phyloP scores from a whole-genome alignment of 2,888 invertebrate genomes.

The Cephus rjabovi region DNA sequence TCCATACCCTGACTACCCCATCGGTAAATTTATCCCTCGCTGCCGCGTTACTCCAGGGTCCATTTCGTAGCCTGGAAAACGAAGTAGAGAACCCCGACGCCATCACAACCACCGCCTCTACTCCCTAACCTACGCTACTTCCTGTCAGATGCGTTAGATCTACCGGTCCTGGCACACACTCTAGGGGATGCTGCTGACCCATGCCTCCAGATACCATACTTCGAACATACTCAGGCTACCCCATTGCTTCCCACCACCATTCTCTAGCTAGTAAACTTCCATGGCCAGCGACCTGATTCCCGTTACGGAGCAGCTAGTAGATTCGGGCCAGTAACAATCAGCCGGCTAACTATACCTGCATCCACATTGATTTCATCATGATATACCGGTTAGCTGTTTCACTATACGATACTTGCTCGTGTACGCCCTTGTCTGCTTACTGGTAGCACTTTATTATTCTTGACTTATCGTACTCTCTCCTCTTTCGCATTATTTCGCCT shows the following conservation, averaged over 20 bases:
- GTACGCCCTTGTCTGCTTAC: not conserved
- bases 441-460: not conserved
- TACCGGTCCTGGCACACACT: conserved; percentile 41
- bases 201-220: not conserved
- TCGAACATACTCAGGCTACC: not conserved
- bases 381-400: not conserved
- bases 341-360: not conserved
- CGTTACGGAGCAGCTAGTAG: not conserved
- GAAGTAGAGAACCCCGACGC: conserved; percentile 10
- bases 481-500: not conserved
- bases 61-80: conserved; percentile 35
- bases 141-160: conserved; percentile 46
- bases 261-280: not conserved
- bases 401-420: not conserved
- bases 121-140: not conserved
- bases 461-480: not conserved
- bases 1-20: not conserved
- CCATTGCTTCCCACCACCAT: not conserved
- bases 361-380: not conserved
- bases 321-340: not conserved
- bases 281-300: not conserved
- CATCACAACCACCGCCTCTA: not conserved
- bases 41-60: conserved; percentile 43
- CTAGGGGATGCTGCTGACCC: conserved; percentile 43
- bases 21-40: conserved; percentile 44